Percentiles rank a stretch among this genome's conserved stretches.
These are phyloP conservation scores for Aleiodes testaceus DNA, from an alignment of 2,888 invertebrate species.

Conservation along the genomic window DNA sequence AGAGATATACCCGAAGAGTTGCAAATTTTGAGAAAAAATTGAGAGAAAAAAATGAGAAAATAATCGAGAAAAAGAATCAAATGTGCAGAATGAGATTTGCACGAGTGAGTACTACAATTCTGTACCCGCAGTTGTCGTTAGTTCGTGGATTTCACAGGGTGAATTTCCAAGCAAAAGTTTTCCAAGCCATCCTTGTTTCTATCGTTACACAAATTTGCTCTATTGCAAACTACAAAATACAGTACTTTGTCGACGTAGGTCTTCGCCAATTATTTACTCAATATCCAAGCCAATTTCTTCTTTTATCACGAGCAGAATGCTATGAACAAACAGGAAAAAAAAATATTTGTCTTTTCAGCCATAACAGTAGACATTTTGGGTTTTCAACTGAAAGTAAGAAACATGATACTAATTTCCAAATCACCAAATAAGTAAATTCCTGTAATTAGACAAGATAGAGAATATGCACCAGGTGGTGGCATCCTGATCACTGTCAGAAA, in stretches of 20 bases:
- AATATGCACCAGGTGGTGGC: too few relatives aligned
- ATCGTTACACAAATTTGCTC: conserved; percentile 32
- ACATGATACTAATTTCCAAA: too few relatives aligned
- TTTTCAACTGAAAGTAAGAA: too few relatives aligned
- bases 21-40: too few relatives aligned
- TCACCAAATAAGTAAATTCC: too few relatives aligned
- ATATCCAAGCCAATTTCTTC: conserved; percentile 20
- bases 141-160: not conserved
- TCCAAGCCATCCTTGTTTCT: conserved; percentile 47
- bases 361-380: not conserved
- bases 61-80: too few relatives aligned
- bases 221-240: not conserved
- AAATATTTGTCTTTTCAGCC: conserved; percentile 53
- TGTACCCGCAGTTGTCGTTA: conserved; percentile 4
- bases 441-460: too few relatives aligned
- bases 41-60: too few relatives aligned
- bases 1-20: too few relatives aligned
- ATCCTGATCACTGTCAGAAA: too few relatives aligned
- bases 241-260: conserved; percentile 36
- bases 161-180: conserved; percentile 34
- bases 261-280: conserved; percentile 54
- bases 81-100: not conserved
- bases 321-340: conserved; percentile 49
- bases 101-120: not conserved
- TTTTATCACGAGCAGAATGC: conserved; percentile 33